Percentiles rank a stretch among this genome's conserved stretches.
Evolutionary conservation across 2,113 vertebrate species (phyloP).

Genomic region (Meleagris gallopavo): DNA sequence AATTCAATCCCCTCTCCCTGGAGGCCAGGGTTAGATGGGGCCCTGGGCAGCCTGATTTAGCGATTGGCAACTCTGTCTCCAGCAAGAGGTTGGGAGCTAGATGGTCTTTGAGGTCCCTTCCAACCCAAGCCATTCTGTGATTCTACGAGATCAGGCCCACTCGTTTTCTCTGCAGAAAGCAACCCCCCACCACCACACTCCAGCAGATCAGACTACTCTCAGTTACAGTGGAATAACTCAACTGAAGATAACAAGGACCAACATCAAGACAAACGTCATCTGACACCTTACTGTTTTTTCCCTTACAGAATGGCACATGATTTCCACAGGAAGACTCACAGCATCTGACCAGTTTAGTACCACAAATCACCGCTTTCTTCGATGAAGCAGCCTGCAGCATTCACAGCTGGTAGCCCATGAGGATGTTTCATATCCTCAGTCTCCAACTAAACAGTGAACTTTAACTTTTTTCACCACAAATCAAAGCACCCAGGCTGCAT

Average conservation of each 20-base stretch:
- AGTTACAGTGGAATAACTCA: neutral
- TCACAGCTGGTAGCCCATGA: neutral
- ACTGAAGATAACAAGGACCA: neutral
- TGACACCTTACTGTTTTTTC: neutral
- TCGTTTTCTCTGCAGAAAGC: neutral
- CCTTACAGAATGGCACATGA: neutral
- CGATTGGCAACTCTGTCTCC: too few relatives aligned
- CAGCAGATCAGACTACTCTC: neutral
- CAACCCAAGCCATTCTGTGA: too few relatives aligned
- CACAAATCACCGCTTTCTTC: neutral
- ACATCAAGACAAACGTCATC: neutral
- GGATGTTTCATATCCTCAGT: neutral
- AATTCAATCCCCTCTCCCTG: too few relatives aligned
- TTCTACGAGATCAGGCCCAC: neutral
- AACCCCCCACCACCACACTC: neutral
- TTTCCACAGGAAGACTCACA: neutral
- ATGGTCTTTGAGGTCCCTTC: too few relatives aligned
- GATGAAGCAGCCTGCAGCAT: neutral
- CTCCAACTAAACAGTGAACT: neutral
- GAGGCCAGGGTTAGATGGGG: too few relatives aligned
- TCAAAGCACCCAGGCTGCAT: neutral
- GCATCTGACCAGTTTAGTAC: fast-evolving
- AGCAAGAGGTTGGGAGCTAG: too few relatives aligned
- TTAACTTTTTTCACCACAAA: neutral
- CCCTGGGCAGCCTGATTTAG: too few relatives aligned